Conservation (phyloP, 1,140 invertebrate species). For the Microplitis demolitor region DNA sequence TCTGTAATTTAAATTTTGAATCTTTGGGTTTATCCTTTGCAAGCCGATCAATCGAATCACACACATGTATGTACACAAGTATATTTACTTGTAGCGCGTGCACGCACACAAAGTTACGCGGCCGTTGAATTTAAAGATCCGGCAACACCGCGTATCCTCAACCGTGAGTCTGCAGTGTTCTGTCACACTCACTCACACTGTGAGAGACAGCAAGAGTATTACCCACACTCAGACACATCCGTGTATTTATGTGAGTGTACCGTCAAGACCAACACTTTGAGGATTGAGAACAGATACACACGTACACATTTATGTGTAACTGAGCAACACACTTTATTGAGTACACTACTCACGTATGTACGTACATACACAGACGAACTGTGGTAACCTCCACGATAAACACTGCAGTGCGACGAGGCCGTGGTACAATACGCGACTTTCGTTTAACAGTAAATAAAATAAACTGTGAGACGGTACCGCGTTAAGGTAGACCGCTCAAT, state of each 20-base stretch:
- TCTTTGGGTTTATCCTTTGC: not conserved
- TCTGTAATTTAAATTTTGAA: not conserved
- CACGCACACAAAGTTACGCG: conserved; percentile 13
- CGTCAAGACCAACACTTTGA: too few relatives aligned
- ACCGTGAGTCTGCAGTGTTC: conserved; percentile 36
- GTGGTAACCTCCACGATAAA: conserved; percentile 14
- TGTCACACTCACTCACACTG: conserved; percentile 36
- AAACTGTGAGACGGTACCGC: not conserved
- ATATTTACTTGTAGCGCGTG: conserved; percentile 22
- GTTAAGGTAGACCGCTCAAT: conserved; percentile 1
- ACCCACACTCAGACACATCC: too few relatives aligned
- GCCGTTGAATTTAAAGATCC: conserved; percentile 32
- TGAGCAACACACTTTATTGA: not conserved
- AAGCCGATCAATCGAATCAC: conserved; percentile 26
- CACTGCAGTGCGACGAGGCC: conserved; percentile 27
- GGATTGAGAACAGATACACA: too few relatives aligned
- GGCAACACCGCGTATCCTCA: conserved; percentile 38
- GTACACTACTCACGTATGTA: not conserved
- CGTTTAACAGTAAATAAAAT: conserved; percentile 12
- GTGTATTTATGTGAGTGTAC: too few relatives aligned
- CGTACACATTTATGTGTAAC: not conserved
- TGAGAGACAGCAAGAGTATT: conserved; percentile 1
- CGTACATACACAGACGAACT: not conserved
- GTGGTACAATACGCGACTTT: conserved; percentile 5
- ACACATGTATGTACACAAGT: conserved; percentile 31